phyloP scores from a whole-genome alignment of 1,140 invertebrate species.

The Pseudomyrmex flavicornis region DNA sequence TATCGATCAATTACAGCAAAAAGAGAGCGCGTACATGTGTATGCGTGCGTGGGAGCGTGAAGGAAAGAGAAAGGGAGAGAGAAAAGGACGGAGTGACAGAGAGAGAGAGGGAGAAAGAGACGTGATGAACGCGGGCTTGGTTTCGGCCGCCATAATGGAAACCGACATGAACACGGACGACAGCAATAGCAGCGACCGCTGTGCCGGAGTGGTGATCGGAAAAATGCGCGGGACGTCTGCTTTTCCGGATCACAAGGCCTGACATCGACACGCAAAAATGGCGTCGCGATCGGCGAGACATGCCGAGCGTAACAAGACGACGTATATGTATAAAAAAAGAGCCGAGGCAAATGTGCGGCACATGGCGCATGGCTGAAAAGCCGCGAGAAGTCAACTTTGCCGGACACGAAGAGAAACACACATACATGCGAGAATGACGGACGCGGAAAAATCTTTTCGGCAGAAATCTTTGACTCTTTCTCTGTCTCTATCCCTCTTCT shows the following conservation, averaged over 20 bases:
- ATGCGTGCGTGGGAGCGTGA: conserved; percentile 27
- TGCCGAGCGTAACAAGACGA: neutral
- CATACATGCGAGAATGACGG: conserved; percentile 58
- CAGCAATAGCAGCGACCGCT: conserved; percentile 50
- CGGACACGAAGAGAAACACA: conserved; percentile 4
- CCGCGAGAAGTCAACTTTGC: conserved; percentile 30
- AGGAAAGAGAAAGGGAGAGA: neutral
- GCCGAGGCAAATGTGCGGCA: neutral
- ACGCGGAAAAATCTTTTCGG: neutral
- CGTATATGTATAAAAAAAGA: neutral
- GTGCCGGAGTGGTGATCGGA: conserved; percentile 51
- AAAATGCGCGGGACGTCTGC: conserved; percentile 80
- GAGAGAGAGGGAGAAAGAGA: conserved; percentile 50
- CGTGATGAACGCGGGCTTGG: conserved; percentile 71
- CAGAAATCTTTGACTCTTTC: neutral
- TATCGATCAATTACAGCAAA: conserved; percentile 76
- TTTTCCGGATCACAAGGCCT: conserved; percentile 62
- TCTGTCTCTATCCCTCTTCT: neutral
- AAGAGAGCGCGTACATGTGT: conserved; percentile 24
- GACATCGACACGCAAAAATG: conserved; percentile 73
- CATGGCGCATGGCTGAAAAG: conserved; percentile 22
- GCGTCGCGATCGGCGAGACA: conserved; percentile 59
- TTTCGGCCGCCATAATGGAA: conserved; percentile 79
- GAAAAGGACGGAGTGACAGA: conserved; percentile 12
- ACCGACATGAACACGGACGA: conserved; percentile 49